Evolutionary conservation across 2,888 invertebrate genomes (phyloP).

Genomic region (Cantharis rufa): DNA sequence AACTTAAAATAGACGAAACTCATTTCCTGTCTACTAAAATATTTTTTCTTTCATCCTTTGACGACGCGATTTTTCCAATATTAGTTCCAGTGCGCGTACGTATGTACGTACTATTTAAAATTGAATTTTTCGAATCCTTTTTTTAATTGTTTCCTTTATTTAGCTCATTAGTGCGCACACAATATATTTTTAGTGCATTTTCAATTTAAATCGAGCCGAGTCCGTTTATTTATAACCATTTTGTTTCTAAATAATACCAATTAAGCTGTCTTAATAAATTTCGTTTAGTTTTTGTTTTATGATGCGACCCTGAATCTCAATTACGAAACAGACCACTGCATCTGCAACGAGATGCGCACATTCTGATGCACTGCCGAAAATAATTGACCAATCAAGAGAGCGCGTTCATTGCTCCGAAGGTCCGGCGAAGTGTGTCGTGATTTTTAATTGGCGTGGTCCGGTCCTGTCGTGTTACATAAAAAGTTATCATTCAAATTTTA

Average conservation of each 20-base stretch:
- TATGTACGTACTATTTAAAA: neutral
- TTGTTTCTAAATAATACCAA: neutral
- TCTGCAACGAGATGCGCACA: neutral
- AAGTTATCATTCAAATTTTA: neutral
- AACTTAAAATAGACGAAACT: neutral
- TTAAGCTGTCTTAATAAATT: neutral
- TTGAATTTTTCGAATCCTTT: neutral
- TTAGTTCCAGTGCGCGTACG: neutral
- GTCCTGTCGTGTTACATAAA: neutral
- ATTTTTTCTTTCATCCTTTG: neutral
- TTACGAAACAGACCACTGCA: neutral
- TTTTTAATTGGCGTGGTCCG: neutral
- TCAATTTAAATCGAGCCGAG: neutral
- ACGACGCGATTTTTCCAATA: neutral
- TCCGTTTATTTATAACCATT: neutral
- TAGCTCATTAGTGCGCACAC: neutral
- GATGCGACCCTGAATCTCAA: neutral
- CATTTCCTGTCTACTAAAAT: neutral
- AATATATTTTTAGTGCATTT: neutral
- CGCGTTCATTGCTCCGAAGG: neutral
- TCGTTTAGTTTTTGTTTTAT: neutral
- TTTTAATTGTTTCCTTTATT: neutral
- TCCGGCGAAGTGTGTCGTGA: neutral
- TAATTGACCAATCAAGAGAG: neutral
- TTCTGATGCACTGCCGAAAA: neutral